Evolutionary conservation across 1,140 invertebrate genomes (phyloP).

Genomic region (Chymomyza costata): DNA sequence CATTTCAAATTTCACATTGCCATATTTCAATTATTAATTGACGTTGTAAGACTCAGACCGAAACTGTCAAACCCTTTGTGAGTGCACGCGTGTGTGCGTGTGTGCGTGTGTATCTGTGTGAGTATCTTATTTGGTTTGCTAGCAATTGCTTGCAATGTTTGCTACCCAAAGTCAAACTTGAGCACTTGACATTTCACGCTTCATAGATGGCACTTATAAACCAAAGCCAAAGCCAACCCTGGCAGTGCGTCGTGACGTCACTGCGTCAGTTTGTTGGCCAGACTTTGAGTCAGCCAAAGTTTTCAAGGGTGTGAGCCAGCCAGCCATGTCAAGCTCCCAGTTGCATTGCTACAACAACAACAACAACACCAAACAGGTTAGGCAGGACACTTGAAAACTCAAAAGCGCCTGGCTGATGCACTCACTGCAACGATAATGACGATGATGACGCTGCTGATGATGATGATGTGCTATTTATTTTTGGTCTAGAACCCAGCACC

Average conservation of each 20-base stretch:
- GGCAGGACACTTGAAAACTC: not conserved
- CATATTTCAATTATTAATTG: constrained; percentile 61
- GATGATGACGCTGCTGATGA: constrained; percentile 36
- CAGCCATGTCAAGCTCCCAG: constrained; percentile 33
- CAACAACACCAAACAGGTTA: not conserved
- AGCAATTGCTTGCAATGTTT: constrained; percentile 37
- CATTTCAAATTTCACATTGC: constrained; percentile 13
- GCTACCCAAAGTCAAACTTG: constrained; percentile 54
- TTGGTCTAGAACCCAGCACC: constrained; percentile 23
- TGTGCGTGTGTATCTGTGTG: not conserved
- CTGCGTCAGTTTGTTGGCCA: no score
- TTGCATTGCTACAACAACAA: no score
- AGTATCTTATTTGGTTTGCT: constrained; percentile 13
- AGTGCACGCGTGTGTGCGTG: constrained; percentile 28
- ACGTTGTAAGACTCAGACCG: constrained; percentile 12
- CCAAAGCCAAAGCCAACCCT: no score
- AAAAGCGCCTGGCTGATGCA: no score
- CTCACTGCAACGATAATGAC: no score
- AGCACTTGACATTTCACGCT: constrained; percentile 70
- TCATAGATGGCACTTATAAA: constrained; percentile 37
- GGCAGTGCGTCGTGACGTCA: no score
- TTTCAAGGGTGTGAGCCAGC: no score
- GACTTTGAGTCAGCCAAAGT: constrained; percentile 16
- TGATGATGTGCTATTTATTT: constrained; percentile 48
- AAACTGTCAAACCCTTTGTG: constrained; percentile 9